phyloP scores from a whole-genome alignment of 2,113 vertebrate genomes.

The Orcinus orca region DNA sequence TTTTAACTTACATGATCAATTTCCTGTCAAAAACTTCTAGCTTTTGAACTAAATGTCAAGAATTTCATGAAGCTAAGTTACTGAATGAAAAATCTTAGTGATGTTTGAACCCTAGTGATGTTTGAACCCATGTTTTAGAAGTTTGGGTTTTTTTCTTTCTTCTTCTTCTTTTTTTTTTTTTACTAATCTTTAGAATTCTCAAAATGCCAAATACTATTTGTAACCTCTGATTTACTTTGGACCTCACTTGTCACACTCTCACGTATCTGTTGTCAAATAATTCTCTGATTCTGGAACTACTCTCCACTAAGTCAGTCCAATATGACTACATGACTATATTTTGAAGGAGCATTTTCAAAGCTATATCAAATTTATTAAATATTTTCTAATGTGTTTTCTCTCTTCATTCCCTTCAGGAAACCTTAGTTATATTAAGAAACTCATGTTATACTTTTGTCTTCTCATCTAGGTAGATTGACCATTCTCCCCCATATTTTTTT shows the following conservation, averaged over 20 bases:
- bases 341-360: neutral
- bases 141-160: neutral
- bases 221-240: neutral
- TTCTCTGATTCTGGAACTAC: neutral
- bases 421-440: neutral
- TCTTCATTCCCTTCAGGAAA: neutral
- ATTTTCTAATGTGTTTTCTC: neutral
- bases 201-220: neutral
- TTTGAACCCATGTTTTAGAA: neutral
- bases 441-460: neutral
- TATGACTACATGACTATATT: neutral
- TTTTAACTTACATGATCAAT: slow-evolving; percentile 48
- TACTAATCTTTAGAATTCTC: neutral
- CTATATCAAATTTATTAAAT: slow-evolving; percentile 1
- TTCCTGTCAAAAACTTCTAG: neutral
- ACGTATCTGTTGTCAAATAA: neutral
- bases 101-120: neutral
- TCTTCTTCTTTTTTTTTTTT: neutral
- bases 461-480: neutral
- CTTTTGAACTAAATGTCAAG: slow-evolving; percentile 51
- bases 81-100: neutral
- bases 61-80: neutral
- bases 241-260: neutral
- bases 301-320: neutral
- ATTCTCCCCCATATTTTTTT: neutral